Evolutionary conservation across 2,113 vertebrate genomes (phyloP).

Genomic region (Lipotes vexillifer): DNA sequence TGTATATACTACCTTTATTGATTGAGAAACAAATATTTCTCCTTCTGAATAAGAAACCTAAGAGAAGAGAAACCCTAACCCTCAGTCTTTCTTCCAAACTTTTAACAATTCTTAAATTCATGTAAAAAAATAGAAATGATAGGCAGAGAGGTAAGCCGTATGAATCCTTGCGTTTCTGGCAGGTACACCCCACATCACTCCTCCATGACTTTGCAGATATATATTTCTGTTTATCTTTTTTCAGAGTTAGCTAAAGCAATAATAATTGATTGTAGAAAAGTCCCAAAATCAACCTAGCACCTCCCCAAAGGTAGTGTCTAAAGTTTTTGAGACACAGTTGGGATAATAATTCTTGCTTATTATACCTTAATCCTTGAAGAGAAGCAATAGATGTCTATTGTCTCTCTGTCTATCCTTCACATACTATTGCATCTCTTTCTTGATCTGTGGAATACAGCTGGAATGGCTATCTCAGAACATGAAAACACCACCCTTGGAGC

Average conservation of each 20-base stretch:
- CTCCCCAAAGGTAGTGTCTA: neutral
- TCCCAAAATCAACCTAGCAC: neutral
- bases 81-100: neutral
- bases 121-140: neutral
- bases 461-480: neutral
- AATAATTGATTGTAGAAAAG: neutral
- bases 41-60: neutral
- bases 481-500: neutral
- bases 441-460: neutral
- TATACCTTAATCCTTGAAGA: neutral
- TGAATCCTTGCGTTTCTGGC: neutral
- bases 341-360: neutral
- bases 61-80: neutral
- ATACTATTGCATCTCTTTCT: neutral
- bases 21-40: neutral
- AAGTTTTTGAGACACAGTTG: neutral
- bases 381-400: neutral
- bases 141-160: neutral
- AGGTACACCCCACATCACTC: neutral
- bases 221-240: neutral
- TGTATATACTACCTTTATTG: neutral
- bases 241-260: neutral
- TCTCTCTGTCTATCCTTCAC: neutral
- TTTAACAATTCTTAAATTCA: neutral
- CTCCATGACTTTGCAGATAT: neutral